A percentile compares a stretch with the other conserved stretches of the same genome.
Conservation (phyloP, 1,140 invertebrate species). For the Armadillidium nasatum region DNA sequence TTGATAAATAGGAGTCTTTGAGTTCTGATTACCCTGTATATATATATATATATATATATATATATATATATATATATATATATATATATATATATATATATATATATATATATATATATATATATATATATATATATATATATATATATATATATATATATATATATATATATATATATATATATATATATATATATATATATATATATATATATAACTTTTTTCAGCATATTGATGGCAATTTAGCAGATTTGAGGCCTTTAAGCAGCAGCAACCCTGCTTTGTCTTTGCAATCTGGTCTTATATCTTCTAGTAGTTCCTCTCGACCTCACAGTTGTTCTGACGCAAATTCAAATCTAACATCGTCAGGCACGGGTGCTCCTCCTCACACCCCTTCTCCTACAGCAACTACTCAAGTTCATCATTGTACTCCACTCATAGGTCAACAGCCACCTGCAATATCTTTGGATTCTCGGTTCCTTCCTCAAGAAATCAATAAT, state of each 20-base stretch:
- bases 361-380: slow-evolving; percentile 23
- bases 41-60: no score
- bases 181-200: no score
- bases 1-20: no score
- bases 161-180: no score
- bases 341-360: slow-evolving; percentile 34
- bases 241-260: slow-evolving; percentile 37
- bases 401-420: background rate
- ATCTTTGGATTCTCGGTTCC: slow-evolving; percentile 33
- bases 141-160: no score
- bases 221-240: slow-evolving; percentile 37
- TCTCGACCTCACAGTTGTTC: slow-evolving; percentile 42
- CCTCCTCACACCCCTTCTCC: slow-evolving; percentile 30
- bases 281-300: slow-evolving; percentile 20
- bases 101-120: no score
- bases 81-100: no score
- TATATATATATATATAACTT: background rate
- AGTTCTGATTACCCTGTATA: no score
- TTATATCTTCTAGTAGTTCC: background rate
- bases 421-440: background rate
- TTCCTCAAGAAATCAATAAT: slow-evolving; percentile 27
- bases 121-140: no score
- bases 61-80: no score
- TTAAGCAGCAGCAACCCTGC: slow-evolving; percentile 43
- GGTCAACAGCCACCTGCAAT: slow-evolving; percentile 20